Evolutionary conservation across 2,113 vertebrate genomes (phyloP).

Genomic region (Elaphurus davidianus): DNA sequence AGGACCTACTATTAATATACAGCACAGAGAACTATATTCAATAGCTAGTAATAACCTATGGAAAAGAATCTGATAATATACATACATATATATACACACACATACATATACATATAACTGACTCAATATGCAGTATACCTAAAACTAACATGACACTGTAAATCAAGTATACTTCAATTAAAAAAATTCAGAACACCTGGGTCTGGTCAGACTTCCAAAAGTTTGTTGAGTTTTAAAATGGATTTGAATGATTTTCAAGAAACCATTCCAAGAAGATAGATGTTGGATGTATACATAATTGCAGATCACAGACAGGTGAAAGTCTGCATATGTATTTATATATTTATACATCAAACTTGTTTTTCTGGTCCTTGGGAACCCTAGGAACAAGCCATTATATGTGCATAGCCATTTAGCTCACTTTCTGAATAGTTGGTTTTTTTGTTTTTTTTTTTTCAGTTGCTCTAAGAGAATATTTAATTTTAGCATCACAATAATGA

Average conservation of each 20-base stretch:
- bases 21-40: neutral
- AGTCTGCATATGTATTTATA: neutral
- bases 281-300: neutral
- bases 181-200: neutral
- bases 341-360: neutral
- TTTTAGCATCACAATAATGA: neutral
- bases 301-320: neutral
- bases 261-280: neutral
- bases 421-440: neutral
- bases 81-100: neutral
- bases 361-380: neutral
- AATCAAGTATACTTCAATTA: neutral
- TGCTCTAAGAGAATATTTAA: conserved; percentile 10
- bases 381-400: neutral
- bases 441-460: neutral
- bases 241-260: neutral
- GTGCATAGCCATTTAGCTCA: neutral
- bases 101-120: neutral
- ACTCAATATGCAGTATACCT: neutral
- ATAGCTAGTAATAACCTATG: neutral
- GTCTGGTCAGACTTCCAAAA: neutral
- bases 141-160: neutral
- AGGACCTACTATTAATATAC: neutral
- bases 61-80: neutral
- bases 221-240: neutral